phyloP scores from a whole-genome alignment of 2,888 invertebrate genomes.

The Drosophila cognata region DNA sequence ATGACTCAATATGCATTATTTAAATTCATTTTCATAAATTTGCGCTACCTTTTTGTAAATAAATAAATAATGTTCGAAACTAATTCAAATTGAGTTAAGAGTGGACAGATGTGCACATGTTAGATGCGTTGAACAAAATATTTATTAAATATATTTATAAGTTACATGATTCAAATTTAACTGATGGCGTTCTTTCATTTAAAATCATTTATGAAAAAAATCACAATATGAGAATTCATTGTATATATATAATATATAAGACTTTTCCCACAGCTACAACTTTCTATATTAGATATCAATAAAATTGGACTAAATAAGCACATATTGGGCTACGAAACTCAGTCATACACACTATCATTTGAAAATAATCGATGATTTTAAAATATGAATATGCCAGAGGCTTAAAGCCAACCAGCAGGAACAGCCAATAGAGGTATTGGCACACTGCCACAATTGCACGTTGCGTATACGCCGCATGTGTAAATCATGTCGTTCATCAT shows the following conservation, averaged over 20 bases:
- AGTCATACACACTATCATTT: constrained; percentile 30
- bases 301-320: constrained; percentile 6
- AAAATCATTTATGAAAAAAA: neutral
- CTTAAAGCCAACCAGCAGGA: constrained; percentile 8
- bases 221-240: neutral
- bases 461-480: constrained; percentile 42
- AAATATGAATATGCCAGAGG: constrained; percentile 57
- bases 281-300: neutral
- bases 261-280: neutral
- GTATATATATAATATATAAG: neutral
- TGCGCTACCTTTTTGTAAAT: neutral
- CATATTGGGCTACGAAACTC: constrained; percentile 14
- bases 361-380: constrained; percentile 61
- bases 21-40: neutral
- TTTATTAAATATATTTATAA: neutral
- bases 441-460: constrained; percentile 33
- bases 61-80: neutral
- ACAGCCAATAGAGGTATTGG: constrained; percentile 16
- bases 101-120: neutral
- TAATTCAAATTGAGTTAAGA: neutral
- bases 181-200: neutral
- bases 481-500: constrained; percentile 8
- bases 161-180: too few species aligned
- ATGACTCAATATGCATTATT: neutral
- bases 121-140: neutral